A percentile compares a stretch with the other conserved stretches of the same genome.
Conservation (phyloP, 2,888 invertebrate species). For the Agrochola lota region DNA sequence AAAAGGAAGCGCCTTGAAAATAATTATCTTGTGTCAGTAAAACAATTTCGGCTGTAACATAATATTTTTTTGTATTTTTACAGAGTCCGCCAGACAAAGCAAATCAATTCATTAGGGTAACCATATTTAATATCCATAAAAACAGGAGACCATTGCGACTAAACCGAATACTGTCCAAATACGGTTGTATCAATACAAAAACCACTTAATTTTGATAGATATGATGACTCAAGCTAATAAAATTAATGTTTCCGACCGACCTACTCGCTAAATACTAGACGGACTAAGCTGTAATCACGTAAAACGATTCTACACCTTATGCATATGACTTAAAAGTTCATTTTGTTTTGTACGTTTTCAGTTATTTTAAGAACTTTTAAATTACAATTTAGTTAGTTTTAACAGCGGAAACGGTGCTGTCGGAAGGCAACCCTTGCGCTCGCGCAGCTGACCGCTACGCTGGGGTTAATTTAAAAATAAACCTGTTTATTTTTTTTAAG, state of each 20-base stretch:
- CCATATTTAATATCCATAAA: constrained; percentile 56
- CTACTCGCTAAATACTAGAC: constrained; percentile 61
- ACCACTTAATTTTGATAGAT: constrained; percentile 62
- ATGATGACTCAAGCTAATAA: constrained; percentile 67
- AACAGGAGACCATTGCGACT: constrained; percentile 35
- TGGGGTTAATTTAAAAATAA: constrained; percentile 72
- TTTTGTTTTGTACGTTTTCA: constrained; percentile 14
- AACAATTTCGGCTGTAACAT: constrained; percentile 14
- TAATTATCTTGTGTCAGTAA: neutral
- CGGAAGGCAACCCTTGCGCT: constrained; percentile 66
- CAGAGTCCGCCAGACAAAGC: constrained; percentile 3
- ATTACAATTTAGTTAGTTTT: constrained; percentile 62
- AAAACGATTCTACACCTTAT: constrained; percentile 38
- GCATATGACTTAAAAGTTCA: neutral
- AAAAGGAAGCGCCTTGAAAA: constrained; percentile 7
- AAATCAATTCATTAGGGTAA: constrained; percentile 54
- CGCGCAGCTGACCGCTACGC: constrained; percentile 71
- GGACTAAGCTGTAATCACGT: constrained; percentile 9
- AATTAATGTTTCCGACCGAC: constrained; percentile 64
- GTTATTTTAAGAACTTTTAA: constrained; percentile 64
- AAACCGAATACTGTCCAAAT: constrained; percentile 49
- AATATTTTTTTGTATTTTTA: neutral
- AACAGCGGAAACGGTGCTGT: constrained; percentile 63
- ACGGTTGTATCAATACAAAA: constrained; percentile 60
- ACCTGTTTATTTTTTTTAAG: constrained; percentile 55